Evolutionary conservation across 2,888 invertebrate species (phyloP), one percentile per base, ranked within the genome.

Genomic region (Unio delphinus): DNA sequence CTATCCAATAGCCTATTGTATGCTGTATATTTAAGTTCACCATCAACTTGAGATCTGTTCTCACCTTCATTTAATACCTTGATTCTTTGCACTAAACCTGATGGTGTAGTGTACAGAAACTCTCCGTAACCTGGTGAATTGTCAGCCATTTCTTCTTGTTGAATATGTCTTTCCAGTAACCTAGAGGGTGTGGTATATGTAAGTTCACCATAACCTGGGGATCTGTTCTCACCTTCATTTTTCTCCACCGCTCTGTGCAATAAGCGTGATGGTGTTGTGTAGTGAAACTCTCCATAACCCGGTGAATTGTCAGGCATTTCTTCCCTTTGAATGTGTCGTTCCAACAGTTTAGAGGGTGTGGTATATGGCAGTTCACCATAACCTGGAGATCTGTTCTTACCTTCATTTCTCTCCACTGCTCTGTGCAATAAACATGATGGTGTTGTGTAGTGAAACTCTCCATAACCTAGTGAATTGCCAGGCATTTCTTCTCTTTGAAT

Each of bases 291-390:
- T 56, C 56, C n/a, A 11, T 54, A 28, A 5, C 30, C 11, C 3
- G 61, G 55, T 67, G 26, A 57, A 62, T 55, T 54, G 15, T 18
- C 23, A 54, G 55, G 45, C 18, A 17, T 57, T 55, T 28, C 59
- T 61, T 76, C 65, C 57, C 70, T 69, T 57, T 68, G 61, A 61
- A 69, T 55, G 17, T 63, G 58, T 61, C 63, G 68, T 56, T 62
- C 54, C 45, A 74, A 54, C 58, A 72, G 56, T 59, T 66, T 65
- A 20, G 76, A 74, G 20, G 75, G 73, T 63, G 71, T 70, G 26
- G 69, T 73, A 55, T 68, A 68, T 57, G 57, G 67, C 20, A 70
- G 62, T 45, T 58, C 56, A n/a, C 63, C 55, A 54, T 20, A 45
- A 28, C 66, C 56, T n/a, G 60, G 57, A 7, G 26, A 55, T 34